Conservation (phyloP, 2,888 invertebrate species). For the Synergus itoensis region DNA sequence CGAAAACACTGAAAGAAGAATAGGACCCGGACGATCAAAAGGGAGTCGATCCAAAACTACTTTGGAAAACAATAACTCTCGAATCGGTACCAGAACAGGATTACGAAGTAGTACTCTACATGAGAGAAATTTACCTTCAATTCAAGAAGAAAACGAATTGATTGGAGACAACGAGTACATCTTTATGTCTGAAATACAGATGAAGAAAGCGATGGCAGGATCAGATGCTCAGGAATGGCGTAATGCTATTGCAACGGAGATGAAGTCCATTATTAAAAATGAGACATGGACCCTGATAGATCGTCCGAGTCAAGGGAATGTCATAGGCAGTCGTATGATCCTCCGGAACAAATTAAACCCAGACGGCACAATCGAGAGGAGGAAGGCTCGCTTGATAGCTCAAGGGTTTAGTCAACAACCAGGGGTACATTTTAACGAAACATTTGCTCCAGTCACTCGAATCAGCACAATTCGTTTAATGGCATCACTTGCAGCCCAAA, state of each 20-base stretch:
- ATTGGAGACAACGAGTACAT: not conserved
- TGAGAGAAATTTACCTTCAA: too few relatives aligned
- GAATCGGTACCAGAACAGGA: too few relatives aligned
- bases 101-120: too few relatives aligned
- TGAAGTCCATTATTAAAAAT: conserved; percentile 54
- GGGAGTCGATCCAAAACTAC: not conserved
- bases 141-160: not conserved
- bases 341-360: conserved; percentile 51
- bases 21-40: not conserved
- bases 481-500: conserved; percentile 54
- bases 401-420: conserved; percentile 45
- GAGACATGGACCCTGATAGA: conserved; percentile 58
- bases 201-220: conserved; percentile 39
- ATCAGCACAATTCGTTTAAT: conserved; percentile 56
- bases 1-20: not conserved
- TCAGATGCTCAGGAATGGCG: conserved; percentile 50
- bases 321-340: conserved; percentile 50
- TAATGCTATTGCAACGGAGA: conserved; percentile 54
- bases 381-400: conserved; percentile 40
- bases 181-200: conserved; percentile 26
- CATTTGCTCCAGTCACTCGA: conserved; percentile 51
- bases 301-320: conserved; percentile 44
- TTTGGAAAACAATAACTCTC: not conserved
- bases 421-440: conserved; percentile 41
- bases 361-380: conserved; percentile 21